Evolutionary conservation across 1,140 invertebrate genomes (phyloP).

Genomic region (Drosophila bocqueti): DNA sequence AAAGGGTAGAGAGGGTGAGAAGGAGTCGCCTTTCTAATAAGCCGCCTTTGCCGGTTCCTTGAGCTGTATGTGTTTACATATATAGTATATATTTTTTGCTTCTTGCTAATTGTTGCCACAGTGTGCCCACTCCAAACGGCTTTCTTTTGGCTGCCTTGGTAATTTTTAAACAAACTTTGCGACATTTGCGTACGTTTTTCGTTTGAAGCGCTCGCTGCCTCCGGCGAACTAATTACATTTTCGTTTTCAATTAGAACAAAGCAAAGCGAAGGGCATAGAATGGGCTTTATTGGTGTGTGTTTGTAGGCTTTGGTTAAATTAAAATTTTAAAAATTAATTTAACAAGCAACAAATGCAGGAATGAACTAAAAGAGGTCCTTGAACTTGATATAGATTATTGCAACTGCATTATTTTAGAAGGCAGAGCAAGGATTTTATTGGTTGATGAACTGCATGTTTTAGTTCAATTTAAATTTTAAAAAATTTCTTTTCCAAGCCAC

Average conservation of each 20-base stretch:
- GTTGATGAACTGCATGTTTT: background rate
- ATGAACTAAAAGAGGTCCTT: background rate
- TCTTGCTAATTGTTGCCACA: slow-evolving; percentile 62
- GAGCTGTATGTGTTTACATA: slow-evolving; percentile 48
- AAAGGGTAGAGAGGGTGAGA: background rate
- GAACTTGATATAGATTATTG: background rate
- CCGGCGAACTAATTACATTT: slow-evolving; percentile 70
- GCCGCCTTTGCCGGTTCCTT: slow-evolving; percentile 43
- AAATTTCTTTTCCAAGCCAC: background rate
- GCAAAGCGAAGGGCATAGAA: slow-evolving; percentile 23
- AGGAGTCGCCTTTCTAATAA: slow-evolving; percentile 51
- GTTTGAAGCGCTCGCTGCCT: slow-evolving; percentile 54
- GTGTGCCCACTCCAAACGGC: background rate
- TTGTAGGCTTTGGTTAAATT: background rate
- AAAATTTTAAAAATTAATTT: background rate
- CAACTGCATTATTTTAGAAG: no score
- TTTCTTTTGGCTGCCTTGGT: slow-evolving; percentile 53
- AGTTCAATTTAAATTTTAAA: background rate
- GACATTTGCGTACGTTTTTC: slow-evolving; percentile 66
- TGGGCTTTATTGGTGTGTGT: background rate
- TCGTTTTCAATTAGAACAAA: slow-evolving; percentile 74
- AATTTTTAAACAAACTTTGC: slow-evolving; percentile 73
- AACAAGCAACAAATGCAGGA: no score
- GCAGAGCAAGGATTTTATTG: background rate
- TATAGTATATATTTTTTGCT: slow-evolving; percentile 1